These are phyloP conservation scores for Zaprionus capensis DNA, from an alignment of 1,140 invertebrate genomes.

Conservation along the genomic window DNA sequence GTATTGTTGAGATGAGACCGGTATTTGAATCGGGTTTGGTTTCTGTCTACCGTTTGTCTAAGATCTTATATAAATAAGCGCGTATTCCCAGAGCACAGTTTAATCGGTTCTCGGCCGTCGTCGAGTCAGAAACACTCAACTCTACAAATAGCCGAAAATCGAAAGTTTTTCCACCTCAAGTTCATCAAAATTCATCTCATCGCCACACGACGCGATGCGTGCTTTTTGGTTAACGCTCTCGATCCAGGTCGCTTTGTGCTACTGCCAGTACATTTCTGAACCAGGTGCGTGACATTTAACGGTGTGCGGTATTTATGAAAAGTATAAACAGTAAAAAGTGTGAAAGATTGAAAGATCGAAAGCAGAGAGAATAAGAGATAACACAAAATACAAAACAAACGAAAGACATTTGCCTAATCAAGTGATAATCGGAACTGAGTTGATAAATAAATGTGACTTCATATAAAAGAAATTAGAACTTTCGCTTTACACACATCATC, in stretches of 20 bases:
- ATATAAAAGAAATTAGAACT: slow-evolving; percentile 25
- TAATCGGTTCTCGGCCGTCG: slow-evolving; percentile 54
- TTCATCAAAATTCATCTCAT: slow-evolving; percentile 41
- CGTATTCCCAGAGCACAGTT: slow-evolving; percentile 31
- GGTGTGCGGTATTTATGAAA: slow-evolving; percentile 32
- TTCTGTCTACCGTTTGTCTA: slow-evolving; percentile 1
- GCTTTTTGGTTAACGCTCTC: slow-evolving; percentile 57
- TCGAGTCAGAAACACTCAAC: slow-evolving; percentile 10
- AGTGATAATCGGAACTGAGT: slow-evolving; percentile 60
- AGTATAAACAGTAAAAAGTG: slow-evolving; percentile 36
- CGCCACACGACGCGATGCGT: slow-evolving; percentile 46
- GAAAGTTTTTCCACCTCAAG: slow-evolving; percentile 45
- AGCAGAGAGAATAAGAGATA: slow-evolving; percentile 26
- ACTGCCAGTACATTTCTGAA: slow-evolving; percentile 70
- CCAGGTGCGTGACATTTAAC: slow-evolving; percentile 71
- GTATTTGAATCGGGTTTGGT: slow-evolving; percentile 31
- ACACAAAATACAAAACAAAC: slow-evolving; percentile 48
- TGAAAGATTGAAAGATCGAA: slow-evolving; percentile 20
- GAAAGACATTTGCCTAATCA: slow-evolving; percentile 59
- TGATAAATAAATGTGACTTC: slow-evolving; percentile 10
- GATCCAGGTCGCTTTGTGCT: slow-evolving; percentile 53
- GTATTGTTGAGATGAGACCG: slow-evolving; percentile 19
- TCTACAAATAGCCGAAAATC: slow-evolving; percentile 21
- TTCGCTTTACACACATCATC: slow-evolving; percentile 6
- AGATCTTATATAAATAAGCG: slow-evolving; percentile 60